Conservation (phyloP, 2,888 invertebrate genomes). For the Cantharis rustica region DNA sequence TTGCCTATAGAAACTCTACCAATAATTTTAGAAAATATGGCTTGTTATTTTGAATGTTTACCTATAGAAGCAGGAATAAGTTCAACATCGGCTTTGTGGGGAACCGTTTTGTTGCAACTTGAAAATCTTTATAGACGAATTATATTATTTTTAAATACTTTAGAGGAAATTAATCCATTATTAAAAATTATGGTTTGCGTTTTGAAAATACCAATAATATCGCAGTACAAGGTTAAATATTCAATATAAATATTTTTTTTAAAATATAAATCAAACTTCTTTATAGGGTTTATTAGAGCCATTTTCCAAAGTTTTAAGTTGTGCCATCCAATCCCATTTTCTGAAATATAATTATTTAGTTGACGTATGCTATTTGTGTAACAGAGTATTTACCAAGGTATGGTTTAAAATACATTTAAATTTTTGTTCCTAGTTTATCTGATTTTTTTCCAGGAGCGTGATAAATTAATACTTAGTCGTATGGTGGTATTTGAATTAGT, state of each 20-base stretch:
- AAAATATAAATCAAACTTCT: not conserved
- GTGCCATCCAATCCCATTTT: constrained; percentile 87
- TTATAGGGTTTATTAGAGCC: constrained; percentile 85
- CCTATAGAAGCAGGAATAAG: constrained; percentile 79
- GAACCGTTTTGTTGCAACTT: constrained; percentile 80
- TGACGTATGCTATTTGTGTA: constrained; percentile 89
- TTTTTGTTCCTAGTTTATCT: not conserved
- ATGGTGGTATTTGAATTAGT: constrained; percentile 93
- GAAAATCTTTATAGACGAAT: constrained; percentile 85
- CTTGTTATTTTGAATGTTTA: constrained; percentile 90
- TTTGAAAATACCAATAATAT: constrained; percentile 83
- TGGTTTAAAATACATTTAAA: not conserved
- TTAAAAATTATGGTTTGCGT: constrained; percentile 78
- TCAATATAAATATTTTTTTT: not conserved
- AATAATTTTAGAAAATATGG: constrained; percentile 86
- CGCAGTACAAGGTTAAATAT: constrained; percentile 71
- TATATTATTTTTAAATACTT: constrained; percentile 68
- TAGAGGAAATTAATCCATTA: constrained; percentile 73
- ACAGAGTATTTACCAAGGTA: constrained; percentile 82
- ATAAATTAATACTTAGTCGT: constrained; percentile 89
- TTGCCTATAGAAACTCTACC: constrained; percentile 73
- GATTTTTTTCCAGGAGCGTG: constrained; percentile 72
- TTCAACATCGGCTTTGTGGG: constrained; percentile 75
- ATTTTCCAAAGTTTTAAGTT: constrained; percentile 92
- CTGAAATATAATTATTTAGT: constrained; percentile 79